These are phyloP conservation scores for Notamacropus eugenii DNA, from an alignment of 2,797 vertebrate species.

Conservation along the genomic window DNA sequence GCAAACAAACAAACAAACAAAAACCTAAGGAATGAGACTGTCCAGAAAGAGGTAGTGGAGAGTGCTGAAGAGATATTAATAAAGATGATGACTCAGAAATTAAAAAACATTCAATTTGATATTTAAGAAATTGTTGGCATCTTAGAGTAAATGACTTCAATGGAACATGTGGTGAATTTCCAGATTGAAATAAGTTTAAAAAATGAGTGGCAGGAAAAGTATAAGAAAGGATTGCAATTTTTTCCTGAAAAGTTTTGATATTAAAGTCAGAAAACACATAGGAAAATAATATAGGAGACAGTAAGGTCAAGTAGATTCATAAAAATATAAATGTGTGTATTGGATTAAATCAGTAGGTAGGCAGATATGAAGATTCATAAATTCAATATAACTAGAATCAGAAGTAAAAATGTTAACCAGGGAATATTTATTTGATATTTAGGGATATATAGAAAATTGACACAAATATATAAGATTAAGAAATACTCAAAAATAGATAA, in stretches of 20 bases:
- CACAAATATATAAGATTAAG: too few species aligned
- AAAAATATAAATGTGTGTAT: too few species aligned
- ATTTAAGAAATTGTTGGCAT: background rate
- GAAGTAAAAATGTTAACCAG: too few species aligned
- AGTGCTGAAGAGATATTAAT: background rate
- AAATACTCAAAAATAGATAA: too few species aligned
- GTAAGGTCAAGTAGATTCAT: too few species aligned
- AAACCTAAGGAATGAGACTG: background rate
- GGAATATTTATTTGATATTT: too few species aligned
- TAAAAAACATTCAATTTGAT: background rate
- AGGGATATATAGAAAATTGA: too few species aligned
- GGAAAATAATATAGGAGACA: background rate
- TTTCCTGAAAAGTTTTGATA: background rate
- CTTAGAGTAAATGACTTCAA: background rate
- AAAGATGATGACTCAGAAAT: background rate
- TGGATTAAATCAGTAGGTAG: background rate
- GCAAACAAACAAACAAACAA: background rate
- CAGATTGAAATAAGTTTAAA: background rate
- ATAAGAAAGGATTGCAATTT: too few species aligned
- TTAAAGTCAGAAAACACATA: too few species aligned
- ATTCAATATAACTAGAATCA: too few species aligned
- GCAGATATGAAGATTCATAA: background rate
- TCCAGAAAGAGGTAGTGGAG: background rate
- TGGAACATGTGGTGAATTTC: background rate
- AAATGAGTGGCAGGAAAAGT: too few species aligned